Evolutionary conservation across 2,113 vertebrate species (phyloP), one percentile per base, ranked within the genome.

Genomic region (Fulmarus glacialis): DNA sequence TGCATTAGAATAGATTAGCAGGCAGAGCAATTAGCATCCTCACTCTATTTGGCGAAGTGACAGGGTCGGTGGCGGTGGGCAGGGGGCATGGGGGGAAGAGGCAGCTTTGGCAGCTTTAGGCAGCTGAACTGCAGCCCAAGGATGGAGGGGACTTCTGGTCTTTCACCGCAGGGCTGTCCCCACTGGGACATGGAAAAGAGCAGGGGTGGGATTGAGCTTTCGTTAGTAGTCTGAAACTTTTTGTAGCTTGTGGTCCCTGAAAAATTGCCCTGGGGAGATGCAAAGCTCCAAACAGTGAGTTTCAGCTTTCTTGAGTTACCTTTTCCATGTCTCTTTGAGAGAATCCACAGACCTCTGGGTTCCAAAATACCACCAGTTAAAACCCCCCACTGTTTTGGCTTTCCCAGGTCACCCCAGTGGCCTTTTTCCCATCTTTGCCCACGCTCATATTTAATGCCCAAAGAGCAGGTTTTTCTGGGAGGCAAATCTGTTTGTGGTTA

Each of bases 1-100:
- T 98, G 89, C 73, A 98, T 98, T 98, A 97, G 96, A 98, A 98
- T 98, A 98, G 96, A 97, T 98, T 97, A 98, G 87, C 96, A 67
- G 94, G 89, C 94, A 92, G 94, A 96, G 96, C 94, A 97, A 97
- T 97, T 97, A 96, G 93, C 95, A 73, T 88, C 94, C 79, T 71
- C 42, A 1, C 86, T 92, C 83, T 27, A 2, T 40, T 91, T 95
- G 91, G 96, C 90, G 1, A 17, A 59, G 74, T 22, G 80, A 74
- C 91, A 92, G 87, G 48, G 45, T 16, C 0, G 55, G 58, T 30
- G 89, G 53, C 4, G 6, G 45, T 13, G 1, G 59, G 70, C 77
- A 34, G 13, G 32, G 71, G 75, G n/a, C 27, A 12, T 3, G 7
- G 0, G 5, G 34, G 24, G 60, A 52, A 59, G 21, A 56, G 58